A percentile compares a stretch with the other conserved stretches of the same genome.
These are phyloP conservation scores for Tipula confusa DNA, from an alignment of 2,888 invertebrate genomes.

Conservation along the genomic window DNA sequence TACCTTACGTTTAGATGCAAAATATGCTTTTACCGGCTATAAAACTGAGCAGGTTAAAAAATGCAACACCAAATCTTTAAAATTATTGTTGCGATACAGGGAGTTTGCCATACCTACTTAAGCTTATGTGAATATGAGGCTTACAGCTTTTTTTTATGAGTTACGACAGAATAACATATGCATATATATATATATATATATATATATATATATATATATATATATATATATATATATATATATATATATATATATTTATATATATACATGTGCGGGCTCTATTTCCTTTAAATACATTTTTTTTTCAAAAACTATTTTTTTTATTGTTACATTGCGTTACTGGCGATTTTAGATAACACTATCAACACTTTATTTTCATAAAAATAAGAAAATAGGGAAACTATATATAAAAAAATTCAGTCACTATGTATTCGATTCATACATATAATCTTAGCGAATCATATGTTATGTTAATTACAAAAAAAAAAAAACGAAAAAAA, in stretches of 20 bases:
- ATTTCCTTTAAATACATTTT: conserved; percentile 12
- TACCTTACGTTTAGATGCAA: too few relatives aligned
- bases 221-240: too few relatives aligned
- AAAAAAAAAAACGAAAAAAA: too few relatives aligned
- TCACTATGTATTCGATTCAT: neutral
- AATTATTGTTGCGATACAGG: too few relatives aligned
- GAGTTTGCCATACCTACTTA: too few relatives aligned
- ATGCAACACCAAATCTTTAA: too few relatives aligned
- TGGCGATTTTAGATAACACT: conserved; percentile 12
- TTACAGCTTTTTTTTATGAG: too few relatives aligned
- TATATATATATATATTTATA: neutral
- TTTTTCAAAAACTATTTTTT: neutral
- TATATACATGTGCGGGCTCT: neutral
- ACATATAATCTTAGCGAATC: neutral
- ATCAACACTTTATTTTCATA: neutral
- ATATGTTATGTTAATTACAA: too few relatives aligned
- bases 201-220: neutral
- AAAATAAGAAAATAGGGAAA: neutral
- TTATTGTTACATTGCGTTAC: neutral
- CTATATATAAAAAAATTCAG: neutral
- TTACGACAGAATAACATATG: too few relatives aligned
- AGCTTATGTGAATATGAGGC: too few relatives aligned
- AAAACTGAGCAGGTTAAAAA: too few relatives aligned
- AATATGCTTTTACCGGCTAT: too few relatives aligned
- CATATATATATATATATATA: neutral